Percentiles rank a stretch among this genome's conserved stretches.
Evolutionary conservation across 2,888 invertebrate genomes (phyloP).

Genomic region (Orthosia incerta): DNA sequence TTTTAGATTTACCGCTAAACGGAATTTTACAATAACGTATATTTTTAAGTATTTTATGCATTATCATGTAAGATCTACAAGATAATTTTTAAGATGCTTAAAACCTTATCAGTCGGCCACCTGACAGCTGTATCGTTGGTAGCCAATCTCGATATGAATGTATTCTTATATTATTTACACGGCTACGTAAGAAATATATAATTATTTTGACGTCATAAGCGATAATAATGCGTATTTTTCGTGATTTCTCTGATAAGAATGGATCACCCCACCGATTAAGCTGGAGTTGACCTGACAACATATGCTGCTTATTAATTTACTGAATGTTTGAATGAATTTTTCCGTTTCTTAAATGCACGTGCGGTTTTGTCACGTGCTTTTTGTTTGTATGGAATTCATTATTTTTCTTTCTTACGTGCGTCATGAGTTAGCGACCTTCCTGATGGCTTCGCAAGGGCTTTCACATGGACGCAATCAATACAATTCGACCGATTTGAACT

Average conservation of each 20-base stretch:
- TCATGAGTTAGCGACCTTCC: no score
- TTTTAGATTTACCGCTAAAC: not conserved
- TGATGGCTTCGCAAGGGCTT: no score
- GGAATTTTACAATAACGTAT: constrained; percentile 11
- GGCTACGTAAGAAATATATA: constrained; percentile 15
- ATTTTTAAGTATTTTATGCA: not conserved
- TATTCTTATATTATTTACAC: constrained; percentile 4
- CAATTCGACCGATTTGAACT: no score
- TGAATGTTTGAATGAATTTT: constrained; percentile 1
- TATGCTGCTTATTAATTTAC: constrained; percentile 2
- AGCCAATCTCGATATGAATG: constrained; percentile 4
- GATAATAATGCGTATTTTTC: constrained; percentile 29
- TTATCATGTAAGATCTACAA: not conserved
- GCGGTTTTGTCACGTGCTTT: no score
- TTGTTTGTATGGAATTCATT: no score
- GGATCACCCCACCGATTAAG: constrained; percentile 30
- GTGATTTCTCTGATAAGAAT: constrained; percentile 34
- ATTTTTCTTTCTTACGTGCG: no score
- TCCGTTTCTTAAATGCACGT: not conserved
- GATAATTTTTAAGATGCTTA: constrained; percentile 16
- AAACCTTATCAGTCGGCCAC: constrained; percentile 19
- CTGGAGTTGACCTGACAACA: constrained; percentile 5
- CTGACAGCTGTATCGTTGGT: not conserved
- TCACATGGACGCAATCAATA: no score
- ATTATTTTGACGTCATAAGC: constrained; percentile 26